These are phyloP conservation scores for Gymnothorax reevesii DNA, from an alignment of 2,797 vertebrate species.

Conservation along the genomic window DNA sequence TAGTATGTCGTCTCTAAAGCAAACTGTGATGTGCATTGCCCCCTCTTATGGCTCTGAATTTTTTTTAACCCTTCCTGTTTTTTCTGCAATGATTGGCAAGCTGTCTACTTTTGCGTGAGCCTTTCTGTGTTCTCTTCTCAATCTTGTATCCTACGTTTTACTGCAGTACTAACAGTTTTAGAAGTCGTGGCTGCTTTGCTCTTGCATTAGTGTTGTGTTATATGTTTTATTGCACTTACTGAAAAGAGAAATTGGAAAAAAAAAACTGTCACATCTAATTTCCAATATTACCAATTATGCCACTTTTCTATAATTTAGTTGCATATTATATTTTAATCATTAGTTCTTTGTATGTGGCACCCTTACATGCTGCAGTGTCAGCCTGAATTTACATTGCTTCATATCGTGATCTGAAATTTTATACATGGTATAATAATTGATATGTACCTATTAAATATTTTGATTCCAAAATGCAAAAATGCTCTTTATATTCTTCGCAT, in stretches of 20 bases:
- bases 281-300: constrained; percentile 75
- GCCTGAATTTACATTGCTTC: constrained; percentile 88
- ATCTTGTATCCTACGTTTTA: constrained; percentile 78
- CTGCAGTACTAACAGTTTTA: constrained; percentile 85
- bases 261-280: constrained; percentile 67
- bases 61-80: constrained; percentile 51
- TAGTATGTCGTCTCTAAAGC: constrained; percentile 66
- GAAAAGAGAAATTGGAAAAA: constrained; percentile 65
- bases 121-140: constrained; percentile 71
- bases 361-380: constrained; percentile 77
- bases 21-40: constrained; percentile 83
- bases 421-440: constrained; percentile 95
- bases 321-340: constrained; percentile 81
- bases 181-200: constrained; percentile 92
- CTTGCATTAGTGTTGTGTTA: constrained; percentile 88
- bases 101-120: constrained; percentile 80
- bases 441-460: constrained; percentile 99
- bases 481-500: background rate
- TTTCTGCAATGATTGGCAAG: constrained; percentile 74
- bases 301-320: constrained; percentile 83
- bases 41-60: constrained; percentile 66
- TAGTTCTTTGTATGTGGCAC: constrained; percentile 82
- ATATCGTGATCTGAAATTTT: constrained; percentile 99
- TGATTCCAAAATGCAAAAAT: constrained; percentile 81
- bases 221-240: constrained; percentile 86